Conservation (phyloP, 2,113 vertebrate species). For the Pseudopipra pipra region DNA sequence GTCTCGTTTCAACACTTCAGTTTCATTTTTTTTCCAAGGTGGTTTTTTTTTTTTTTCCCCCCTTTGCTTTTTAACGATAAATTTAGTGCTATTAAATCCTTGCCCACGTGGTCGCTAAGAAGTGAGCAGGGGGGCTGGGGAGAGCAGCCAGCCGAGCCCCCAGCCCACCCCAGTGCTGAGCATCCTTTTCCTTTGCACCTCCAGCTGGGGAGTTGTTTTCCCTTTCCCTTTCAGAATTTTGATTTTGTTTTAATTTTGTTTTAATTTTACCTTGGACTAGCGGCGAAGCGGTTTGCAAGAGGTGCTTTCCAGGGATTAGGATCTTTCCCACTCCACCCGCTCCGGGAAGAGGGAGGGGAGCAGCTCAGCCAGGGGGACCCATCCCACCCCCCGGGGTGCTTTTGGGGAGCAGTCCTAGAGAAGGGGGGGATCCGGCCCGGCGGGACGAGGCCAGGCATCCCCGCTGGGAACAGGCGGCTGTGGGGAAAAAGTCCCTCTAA, state of each 20-base stretch:
- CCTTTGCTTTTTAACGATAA: background rate
- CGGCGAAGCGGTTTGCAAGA: background rate
- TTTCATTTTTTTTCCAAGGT: background rate
- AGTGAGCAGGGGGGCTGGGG: background rate
- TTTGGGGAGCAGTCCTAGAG: background rate
- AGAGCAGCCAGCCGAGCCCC: background rate
- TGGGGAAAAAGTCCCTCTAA: slow-evolving; percentile 60
- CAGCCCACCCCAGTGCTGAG: background rate
- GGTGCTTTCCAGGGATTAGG: background rate
- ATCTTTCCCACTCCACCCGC: background rate
- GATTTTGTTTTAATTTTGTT: background rate
- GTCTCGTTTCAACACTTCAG: slow-evolving; percentile 19
- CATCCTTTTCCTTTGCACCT: background rate
- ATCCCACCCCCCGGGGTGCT: background rate
- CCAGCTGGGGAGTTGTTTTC: background rate
- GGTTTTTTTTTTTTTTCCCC: background rate
- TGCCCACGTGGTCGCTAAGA: background rate
- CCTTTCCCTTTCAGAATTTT: background rate
- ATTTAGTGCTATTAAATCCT: background rate
- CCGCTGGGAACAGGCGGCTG: slow-evolving; percentile 66
- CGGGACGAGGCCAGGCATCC: background rate
- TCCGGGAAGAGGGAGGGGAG: background rate
- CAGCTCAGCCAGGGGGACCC: background rate
- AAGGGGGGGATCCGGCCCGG: background rate
- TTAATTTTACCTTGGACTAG: background rate